Base-by-base conservation (phyloP, 2,888 invertebrate genomes). In the Drosophila kanekoi region DNA sequence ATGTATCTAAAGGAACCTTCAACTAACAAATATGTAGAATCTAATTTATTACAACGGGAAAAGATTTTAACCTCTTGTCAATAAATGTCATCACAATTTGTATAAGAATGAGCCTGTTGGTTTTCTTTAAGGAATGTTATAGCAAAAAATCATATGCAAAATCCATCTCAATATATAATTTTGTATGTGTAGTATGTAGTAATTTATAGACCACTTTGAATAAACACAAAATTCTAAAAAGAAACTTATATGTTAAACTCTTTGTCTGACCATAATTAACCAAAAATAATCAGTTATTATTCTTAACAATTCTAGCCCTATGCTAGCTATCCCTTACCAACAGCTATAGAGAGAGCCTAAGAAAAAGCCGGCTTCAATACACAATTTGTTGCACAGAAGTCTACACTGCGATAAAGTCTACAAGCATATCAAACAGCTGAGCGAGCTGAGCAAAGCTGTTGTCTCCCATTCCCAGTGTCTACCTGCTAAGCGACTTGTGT, bases 351-450 rank as follows among this genome's bases (percentile, higher is more conserved):
- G 35, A 37, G 13, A 4, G 16, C 13, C 38, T 18, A 43, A 43
- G 52, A 64, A 73, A 83, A 85, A 81, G 84, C 84, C 85, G 83
- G 87, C 77, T 79, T 70, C 69, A 68, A 65, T 49, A 69, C 77
- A 54, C 82, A 85, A 87, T 85, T 87, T 84, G 87, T 84, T 84
- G 84, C 87, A 67, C 85, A 78, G 43, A 88, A 73, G 38, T 79
- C 86, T 77, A 62, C 80, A 77, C 60, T 18, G 40, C 60, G 43
- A 32, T 8, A 40, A 64, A 72, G 18, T 81, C 72, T 74, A 64
- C 77, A 78, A 44, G 23, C 54, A 56, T 71, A 63, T 62, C 80
- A 77, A 90, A 79, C 82, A 89, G 84, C 79, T 84, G 79, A 77
- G 79, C 63, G 62, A 54, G 59, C 73, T 75, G 66, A 63, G 66